A percentile compares a stretch with the other conserved stretches of the same genome.
phyloP scores from a whole-genome alignment of 1,140 invertebrate species.

The Coptotermes formosanus region DNA sequence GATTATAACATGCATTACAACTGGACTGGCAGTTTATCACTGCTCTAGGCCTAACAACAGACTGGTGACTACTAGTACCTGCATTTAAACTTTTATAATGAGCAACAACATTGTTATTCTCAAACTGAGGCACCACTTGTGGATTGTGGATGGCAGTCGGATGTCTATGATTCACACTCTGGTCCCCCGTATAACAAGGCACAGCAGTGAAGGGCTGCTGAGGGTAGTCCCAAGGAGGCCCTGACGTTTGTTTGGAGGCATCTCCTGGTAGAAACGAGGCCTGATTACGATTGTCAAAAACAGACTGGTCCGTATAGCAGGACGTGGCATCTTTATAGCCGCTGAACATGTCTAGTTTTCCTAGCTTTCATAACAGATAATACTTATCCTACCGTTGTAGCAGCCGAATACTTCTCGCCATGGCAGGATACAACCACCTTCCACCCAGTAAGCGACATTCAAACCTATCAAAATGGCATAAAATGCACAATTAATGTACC shows the following conservation, averaged over 20 bases:
- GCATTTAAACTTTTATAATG: background rate
- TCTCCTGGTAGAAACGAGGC: slow-evolving; percentile 22
- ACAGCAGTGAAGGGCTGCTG: slow-evolving; percentile 20
- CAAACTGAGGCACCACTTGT: slow-evolving; percentile 3
- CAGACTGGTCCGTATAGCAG: slow-evolving; percentile 20
- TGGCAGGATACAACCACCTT: slow-evolving; percentile 23
- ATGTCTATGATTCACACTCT: slow-evolving; percentile 20
- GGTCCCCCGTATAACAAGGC: slow-evolving; percentile 23
- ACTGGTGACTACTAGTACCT: background rate
- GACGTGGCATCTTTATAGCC: slow-evolving; percentile 25
- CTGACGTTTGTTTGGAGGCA: slow-evolving; percentile 21
- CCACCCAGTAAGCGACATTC: background rate
- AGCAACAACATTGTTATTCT: slow-evolving; percentile 4
- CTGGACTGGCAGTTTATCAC: slow-evolving; percentile 28
- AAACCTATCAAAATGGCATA: slow-evolving; percentile 10
- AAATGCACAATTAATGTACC: background rate
- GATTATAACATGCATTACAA: slow-evolving; percentile 22
- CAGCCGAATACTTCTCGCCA: background rate
- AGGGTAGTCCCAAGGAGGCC: slow-evolving; percentile 25
- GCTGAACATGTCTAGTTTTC: slow-evolving; percentile 28
- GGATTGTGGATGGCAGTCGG: background rate
- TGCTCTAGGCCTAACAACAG: slow-evolving; percentile 28
- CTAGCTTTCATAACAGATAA: background rate
- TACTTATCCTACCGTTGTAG: background rate
- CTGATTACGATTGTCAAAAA: slow-evolving; percentile 27